Conservation (phyloP, 2,888 invertebrate species). For the Andrena minutula region DNA sequence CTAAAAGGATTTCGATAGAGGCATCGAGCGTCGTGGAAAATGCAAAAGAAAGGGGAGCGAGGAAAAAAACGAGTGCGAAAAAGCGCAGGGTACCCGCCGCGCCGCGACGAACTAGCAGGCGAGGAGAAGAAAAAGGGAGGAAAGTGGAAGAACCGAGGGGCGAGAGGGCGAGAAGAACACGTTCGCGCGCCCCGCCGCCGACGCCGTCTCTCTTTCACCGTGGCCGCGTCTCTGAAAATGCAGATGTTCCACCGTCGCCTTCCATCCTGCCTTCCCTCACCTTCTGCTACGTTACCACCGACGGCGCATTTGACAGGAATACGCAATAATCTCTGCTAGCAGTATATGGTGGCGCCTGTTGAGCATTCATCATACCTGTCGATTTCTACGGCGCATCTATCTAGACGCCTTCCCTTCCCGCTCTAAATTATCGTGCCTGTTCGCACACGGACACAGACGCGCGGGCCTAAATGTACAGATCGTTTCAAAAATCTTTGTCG, state of each 20-base stretch:
- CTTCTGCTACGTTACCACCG: slow-evolving; percentile 53
- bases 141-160: slow-evolving; percentile 5
- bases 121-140: slow-evolving; percentile 18
- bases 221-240: slow-evolving; percentile 58
- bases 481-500: slow-evolving; percentile 23
- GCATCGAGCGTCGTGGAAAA: slow-evolving; percentile 57
- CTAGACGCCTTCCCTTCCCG: slow-evolving; percentile 78
- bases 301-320: slow-evolving; percentile 75
- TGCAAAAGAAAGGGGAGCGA: slow-evolving; percentile 47
- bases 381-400: slow-evolving; percentile 79
- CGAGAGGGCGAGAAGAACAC: slow-evolving; percentile 11
- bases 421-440: slow-evolving; percentile 79
- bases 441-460: slow-evolving; percentile 54
- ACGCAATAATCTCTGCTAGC: slow-evolving; percentile 78
- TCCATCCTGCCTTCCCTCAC: slow-evolving; percentile 48
- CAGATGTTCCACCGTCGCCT: slow-evolving; percentile 63
- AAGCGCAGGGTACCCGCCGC: slow-evolving; percentile 11
- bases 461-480: slow-evolving; percentile 37
- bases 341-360: slow-evolving; percentile 73
- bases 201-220: slow-evolving; percentile 45
- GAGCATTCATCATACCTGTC: slow-evolving; percentile 81
- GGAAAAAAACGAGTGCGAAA: slow-evolving; percentile 9
- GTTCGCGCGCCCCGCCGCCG: neutral
- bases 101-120: slow-evolving; percentile 30
- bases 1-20: slow-evolving; percentile 75